Percentiles rank a stretch among this genome's conserved stretches.
These are phyloP conservation scores for Coluber constrictor DNA, from an alignment of 2,797 vertebrate species.

Conservation along the genomic window DNA sequence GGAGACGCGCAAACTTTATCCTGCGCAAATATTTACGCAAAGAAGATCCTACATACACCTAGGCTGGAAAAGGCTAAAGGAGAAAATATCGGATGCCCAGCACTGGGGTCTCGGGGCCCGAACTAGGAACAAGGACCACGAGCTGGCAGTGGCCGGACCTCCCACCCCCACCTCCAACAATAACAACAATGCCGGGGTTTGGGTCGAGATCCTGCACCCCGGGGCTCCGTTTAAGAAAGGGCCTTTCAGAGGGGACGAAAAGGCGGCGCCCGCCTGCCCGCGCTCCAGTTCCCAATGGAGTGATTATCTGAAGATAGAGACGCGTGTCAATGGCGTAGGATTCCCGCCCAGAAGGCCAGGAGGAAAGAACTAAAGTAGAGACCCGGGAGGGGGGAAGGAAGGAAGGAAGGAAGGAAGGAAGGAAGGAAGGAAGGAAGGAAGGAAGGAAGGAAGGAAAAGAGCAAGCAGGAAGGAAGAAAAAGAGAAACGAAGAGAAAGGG, in stretches of 20 bases:
- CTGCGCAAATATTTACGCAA: background rate
- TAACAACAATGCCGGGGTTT: background rate
- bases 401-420: background rate
- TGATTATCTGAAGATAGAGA: conserved; percentile 20
- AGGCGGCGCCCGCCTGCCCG: background rate
- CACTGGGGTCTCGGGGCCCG: background rate
- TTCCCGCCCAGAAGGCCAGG: background rate
- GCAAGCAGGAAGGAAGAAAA: background rate
- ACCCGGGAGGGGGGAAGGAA: background rate
- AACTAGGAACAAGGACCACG: background rate
- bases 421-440: background rate
- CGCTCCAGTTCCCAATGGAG: background rate
- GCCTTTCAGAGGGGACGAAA: background rate
- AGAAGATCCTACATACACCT: background rate
- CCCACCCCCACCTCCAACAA: background rate
- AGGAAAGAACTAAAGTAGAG: background rate
- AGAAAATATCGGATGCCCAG: background rate
- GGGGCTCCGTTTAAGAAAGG: background rate
- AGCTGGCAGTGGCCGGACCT: background rate
- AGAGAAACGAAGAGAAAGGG: background rate
- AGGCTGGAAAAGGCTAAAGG: background rate
- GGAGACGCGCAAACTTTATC: background rate
- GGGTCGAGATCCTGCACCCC: background rate
- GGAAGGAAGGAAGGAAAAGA: background rate
- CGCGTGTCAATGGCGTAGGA: conserved; percentile 3